Percentiles rank a stretch among this genome's conserved stretches.
These are phyloP conservation scores for Mercenaria mercenaria DNA, from an alignment of 1,140 invertebrate genomes.

Conservation along the genomic window DNA sequence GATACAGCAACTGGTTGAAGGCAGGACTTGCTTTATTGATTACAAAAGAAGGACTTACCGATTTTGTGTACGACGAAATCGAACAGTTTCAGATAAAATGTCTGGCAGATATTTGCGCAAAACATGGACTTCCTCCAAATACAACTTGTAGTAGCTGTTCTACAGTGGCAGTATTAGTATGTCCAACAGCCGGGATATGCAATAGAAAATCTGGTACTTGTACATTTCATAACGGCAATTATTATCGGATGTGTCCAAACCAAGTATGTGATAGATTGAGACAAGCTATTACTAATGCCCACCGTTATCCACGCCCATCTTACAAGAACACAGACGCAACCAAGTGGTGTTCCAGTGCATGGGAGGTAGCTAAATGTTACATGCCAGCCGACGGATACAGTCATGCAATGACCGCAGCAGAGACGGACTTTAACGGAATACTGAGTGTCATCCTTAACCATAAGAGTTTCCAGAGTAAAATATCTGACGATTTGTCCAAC, in stretches of 20 bases:
- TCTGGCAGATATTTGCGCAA: background rate
- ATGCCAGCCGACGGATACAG: conserved; percentile 12
- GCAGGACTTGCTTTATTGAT: background rate
- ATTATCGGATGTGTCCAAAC: background rate
- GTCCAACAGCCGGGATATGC: conserved; percentile 27
- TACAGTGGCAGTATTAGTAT: background rate
- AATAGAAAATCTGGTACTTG: background rate
- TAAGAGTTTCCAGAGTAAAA: background rate
- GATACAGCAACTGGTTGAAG: conserved; percentile 4
- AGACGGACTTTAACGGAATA: conserved; percentile 9
- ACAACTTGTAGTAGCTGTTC: background rate
- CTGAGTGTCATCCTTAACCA: background rate
- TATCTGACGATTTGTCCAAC: background rate
- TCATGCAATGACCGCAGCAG: background rate
- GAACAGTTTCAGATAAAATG: background rate
- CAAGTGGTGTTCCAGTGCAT: background rate
- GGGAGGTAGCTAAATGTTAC: conserved; percentile 23
- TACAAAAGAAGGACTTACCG: background rate
- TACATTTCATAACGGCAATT: background rate
- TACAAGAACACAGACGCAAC: background rate
- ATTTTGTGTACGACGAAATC: background rate
- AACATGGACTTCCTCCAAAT: background rate
- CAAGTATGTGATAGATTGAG: background rate
- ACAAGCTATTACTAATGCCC: background rate
- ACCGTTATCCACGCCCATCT: background rate